Conservation (phyloP, 2,113 vertebrate genomes). For the Eleginops maclovinus region DNA sequence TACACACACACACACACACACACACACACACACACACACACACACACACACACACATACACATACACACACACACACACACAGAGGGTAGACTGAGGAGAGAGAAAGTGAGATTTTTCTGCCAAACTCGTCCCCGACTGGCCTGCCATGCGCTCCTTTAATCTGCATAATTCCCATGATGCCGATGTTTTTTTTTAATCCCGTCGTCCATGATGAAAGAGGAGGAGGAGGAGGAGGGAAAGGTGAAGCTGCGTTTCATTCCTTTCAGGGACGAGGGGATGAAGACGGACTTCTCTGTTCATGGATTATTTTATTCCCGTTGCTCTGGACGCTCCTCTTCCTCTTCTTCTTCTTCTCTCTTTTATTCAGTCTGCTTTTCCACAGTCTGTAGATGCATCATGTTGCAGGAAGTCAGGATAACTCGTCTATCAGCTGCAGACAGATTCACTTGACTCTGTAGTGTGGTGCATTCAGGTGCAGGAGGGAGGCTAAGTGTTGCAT, state of each 20-base stretch:
- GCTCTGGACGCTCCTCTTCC: background rate
- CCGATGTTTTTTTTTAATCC: conserved; percentile 61
- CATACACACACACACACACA: background rate
- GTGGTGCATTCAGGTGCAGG: conserved; percentile 29
- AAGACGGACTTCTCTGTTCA: background rate
- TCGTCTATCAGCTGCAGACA: background rate
- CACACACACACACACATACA: background rate
- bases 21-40: conserved; percentile 5
- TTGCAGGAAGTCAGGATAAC: background rate
- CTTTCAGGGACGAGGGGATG: background rate
- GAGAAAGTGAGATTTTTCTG: conserved; percentile 22
- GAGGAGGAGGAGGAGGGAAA: conserved; percentile 23
- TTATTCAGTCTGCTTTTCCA: background rate
- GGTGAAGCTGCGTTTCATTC: conserved; percentile 15
- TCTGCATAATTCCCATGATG: conserved; percentile 74
- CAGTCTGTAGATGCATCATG: background rate
- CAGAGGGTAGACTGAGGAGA: background rate
- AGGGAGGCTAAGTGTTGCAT: background rate
- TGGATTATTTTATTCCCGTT: conserved; percentile 20
- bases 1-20: background rate
- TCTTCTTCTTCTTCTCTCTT: background rate
- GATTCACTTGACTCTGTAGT: no score
- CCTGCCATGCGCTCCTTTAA: conserved; percentile 47
- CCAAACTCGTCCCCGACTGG: background rate
- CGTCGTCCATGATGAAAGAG: background rate